These are phyloP conservation scores for Seira ritae DNA, from an alignment of 2,888 invertebrate species.

Conservation along the genomic window DNA sequence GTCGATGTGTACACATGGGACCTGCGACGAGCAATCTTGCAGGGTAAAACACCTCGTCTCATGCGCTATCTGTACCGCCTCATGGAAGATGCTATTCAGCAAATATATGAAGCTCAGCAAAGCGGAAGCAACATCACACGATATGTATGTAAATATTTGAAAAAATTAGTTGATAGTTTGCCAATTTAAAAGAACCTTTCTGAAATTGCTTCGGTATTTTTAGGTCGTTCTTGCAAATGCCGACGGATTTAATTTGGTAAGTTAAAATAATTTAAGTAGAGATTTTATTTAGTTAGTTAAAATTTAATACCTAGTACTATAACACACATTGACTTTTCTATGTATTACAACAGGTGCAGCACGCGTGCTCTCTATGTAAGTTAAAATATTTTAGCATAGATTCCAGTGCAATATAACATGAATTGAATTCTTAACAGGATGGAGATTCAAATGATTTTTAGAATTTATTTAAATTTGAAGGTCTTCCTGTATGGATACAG, in stretches of 20 bases:
- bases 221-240: slow-evolving; percentile 44
- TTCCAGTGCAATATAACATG: too few species aligned
- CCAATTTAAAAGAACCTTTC: too few species aligned
- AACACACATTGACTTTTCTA: neutral
- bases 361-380: slow-evolving; percentile 43
- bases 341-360: too few species aligned
- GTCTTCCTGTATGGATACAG: slow-evolving; percentile 48
- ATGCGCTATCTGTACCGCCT: slow-evolving; percentile 34
- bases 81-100: slow-evolving; percentile 34
- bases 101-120: slow-evolving; percentile 32
- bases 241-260: slow-evolving; percentile 45
- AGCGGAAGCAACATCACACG: slow-evolving; percentile 34
- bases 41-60: slow-evolving; percentile 37
- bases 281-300: neutral
- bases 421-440: too few species aligned
- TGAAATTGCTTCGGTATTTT: too few species aligned
- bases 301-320: too few species aligned
- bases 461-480: slow-evolving; percentile 8
- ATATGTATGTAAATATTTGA: too few species aligned
- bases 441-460: too few species aligned
- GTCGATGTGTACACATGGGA: slow-evolving; percentile 51
- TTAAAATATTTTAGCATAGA: too few species aligned
- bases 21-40: slow-evolving; percentile 14
- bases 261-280: neutral
- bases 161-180: too few species aligned